Percentiles rank a stretch among this genome's conserved stretches.
phyloP scores from a whole-genome alignment of 2,888 invertebrate species.

The Hypolimnas misippus region DNA sequence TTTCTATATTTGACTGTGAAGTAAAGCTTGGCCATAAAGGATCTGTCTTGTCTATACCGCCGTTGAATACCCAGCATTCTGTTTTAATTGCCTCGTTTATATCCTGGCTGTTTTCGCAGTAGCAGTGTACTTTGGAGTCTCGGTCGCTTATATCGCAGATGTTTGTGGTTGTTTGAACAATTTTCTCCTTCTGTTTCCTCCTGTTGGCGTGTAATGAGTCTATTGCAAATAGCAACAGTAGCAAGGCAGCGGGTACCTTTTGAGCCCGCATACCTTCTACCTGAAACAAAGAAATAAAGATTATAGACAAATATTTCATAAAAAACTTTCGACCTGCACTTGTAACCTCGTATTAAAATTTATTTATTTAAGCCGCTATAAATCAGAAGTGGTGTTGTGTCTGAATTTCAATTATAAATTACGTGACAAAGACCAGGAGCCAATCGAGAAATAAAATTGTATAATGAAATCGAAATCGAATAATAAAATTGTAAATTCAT shows the following conservation, averaged over 20 bases:
- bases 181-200: constrained; percentile 74
- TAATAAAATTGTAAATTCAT: constrained; percentile 28
- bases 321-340: not conserved
- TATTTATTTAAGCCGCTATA: not conserved
- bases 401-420: constrained; percentile 3
- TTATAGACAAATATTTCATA: not conserved
- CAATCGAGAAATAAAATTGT: constrained; percentile 3
- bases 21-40: constrained; percentile 89
- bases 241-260: constrained; percentile 79
- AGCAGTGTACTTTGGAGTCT: constrained; percentile 86
- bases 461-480: constrained; percentile 10
- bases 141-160: constrained; percentile 83
- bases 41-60: constrained; percentile 86
- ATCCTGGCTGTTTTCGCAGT: constrained; percentile 85
- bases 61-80: constrained; percentile 90
- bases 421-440: not conserved
- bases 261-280: constrained; percentile 81
- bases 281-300: constrained; percentile 63
- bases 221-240: constrained; percentile 79
- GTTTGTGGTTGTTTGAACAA: constrained; percentile 65
- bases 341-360: too few species aligned
- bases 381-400: not conserved
- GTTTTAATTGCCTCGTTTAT: constrained; percentile 86
- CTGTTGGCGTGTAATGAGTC: constrained; percentile 75
- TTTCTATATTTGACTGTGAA: constrained; percentile 88